Evolutionary conservation across 2,797 vertebrate species (phyloP).

Genomic region (Rhabdomys pumilio): DNA sequence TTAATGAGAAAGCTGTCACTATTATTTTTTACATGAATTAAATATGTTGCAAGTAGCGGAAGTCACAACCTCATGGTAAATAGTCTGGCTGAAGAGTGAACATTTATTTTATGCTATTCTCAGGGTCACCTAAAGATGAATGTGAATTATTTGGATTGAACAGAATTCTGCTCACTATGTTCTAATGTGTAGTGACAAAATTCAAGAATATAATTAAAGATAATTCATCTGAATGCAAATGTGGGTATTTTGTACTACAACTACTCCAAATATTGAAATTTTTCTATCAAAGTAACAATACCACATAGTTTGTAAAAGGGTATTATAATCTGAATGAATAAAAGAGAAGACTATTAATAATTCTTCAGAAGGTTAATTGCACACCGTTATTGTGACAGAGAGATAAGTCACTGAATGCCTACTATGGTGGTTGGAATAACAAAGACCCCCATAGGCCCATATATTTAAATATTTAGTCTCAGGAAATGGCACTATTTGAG

Average conservation of each 20-base stretch:
- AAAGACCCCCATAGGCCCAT: neutral
- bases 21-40: constrained; percentile 66
- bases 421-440: neutral
- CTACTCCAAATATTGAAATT: constrained; percentile 42
- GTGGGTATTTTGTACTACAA: constrained; percentile 53
- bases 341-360: constrained; percentile 59
- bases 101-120: constrained; percentile 69
- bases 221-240: constrained; percentile 61
- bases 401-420: constrained; percentile 11
- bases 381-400: constrained; percentile 42
- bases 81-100: constrained; percentile 41
- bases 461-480: neutral
- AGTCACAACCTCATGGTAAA: constrained; percentile 65
- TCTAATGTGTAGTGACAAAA: constrained; percentile 51
- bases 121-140: constrained; percentile 68
- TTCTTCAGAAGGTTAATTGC: constrained; percentile 60
- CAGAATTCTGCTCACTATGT: constrained; percentile 66
- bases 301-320: constrained; percentile 37
- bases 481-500: neutral
- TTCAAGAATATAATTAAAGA: constrained; percentile 66
- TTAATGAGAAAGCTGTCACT: constrained; percentile 79
- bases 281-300: constrained; percentile 50
- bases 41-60: constrained; percentile 60
- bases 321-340: constrained; percentile 47
- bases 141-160: constrained; percentile 57